Evolutionary conservation across 2,797 vertebrate genomes (phyloP), one percentile per base, ranked within the genome.

Genomic region (Channallabes apus): DNA sequence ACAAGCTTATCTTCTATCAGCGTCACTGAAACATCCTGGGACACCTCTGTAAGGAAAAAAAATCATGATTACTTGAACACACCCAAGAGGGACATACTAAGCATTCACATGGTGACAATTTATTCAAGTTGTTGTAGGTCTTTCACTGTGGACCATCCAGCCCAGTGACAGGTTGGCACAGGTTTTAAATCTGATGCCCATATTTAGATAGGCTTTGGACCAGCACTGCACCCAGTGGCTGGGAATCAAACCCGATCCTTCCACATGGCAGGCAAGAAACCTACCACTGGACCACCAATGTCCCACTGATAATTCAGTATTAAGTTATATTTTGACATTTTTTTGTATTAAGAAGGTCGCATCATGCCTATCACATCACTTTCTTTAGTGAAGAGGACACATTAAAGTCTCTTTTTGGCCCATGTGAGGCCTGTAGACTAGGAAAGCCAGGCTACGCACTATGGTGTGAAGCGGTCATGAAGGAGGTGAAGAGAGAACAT

Each of bases 361-460:
- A 14, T n/a, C 38, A 24, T 46, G 32, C 4, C 35, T 41, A 67
- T 6, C 68, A 41, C 5, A 38, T 94, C 91, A 93, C 93, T 87
- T 2, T 84, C 85, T 27, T 86, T 32, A 46, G 83, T 76, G 5
- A 29, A 17, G 3, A 29, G 29, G n/a, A 32, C 27, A 59, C 18
- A 9, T 79, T n/a, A n/a, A n/a, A n/a, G 8, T 38, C 38, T 38
- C 38, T 11, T 46, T 46, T 46, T 46, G 46, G 46, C 11, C 46
- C 9, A 9, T 2, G 87, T 0, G 93, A 94, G 83, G 93, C 93
- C 91, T 92, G 92, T 83, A 94, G 88, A 86, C 93, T 92, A 82
- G 94, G 87, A 93, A 93, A 0, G 92, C 93, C 91, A 93, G 73
- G 85, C 93, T 93, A 93, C 93, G 91, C 3, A 94, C 93, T 94